Evolutionary conservation across 1,140 invertebrate species (phyloP), one percentile per base, ranked within the genome.

Genomic region (Drosophila santomea): DNA sequence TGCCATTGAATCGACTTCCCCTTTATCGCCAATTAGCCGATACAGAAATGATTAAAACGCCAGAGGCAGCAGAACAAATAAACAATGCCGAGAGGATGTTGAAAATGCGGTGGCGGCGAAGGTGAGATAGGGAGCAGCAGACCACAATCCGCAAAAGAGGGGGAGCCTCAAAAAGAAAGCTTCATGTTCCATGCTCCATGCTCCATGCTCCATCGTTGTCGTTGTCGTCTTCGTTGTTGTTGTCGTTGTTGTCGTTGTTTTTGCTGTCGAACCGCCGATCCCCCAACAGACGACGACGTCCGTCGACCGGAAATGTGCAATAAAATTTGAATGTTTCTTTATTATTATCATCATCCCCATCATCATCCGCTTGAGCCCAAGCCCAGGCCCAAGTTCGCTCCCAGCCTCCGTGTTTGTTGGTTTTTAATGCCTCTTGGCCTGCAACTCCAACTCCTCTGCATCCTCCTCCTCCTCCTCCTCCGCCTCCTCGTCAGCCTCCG

Each of bases 291-390:
- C 69, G 47, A 28, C 71, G 59, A 41, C 71, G 59, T 51, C 58
- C 59, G 60, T 64, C 84, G 89, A 83, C 89, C 89, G 89, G 89
- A 91, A 91, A 91, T 91, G 90, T 91, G 89, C 90, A 91, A 91
- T 91, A 91, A 91, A 89, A 90, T 91, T 89, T 89, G 83, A 88
- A 88, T 88, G 83, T 88, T 88, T 88, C 83, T 88, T 88, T 88
- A 88, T 88, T 86, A 86, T 86, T 89, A 88, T 88, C 83, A 88
- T 89, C 83, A 88, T 82, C 83, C 75, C 80, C 83, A 67, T 51
- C 78, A 60, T 45, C 62, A 78, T 54, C 64, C 74, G 74, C 62
- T 68, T 44, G 47, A 61, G 73, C 68, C 56, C 41, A 45, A 74
- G 71, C 68, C 48, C 47, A 52, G 73, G 71, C 68, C 48, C 47